Percentiles rank a stretch among this genome's conserved stretches.
phyloP scores from a whole-genome alignment of 2,888 invertebrate species.

The Halictus ligatus region DNA sequence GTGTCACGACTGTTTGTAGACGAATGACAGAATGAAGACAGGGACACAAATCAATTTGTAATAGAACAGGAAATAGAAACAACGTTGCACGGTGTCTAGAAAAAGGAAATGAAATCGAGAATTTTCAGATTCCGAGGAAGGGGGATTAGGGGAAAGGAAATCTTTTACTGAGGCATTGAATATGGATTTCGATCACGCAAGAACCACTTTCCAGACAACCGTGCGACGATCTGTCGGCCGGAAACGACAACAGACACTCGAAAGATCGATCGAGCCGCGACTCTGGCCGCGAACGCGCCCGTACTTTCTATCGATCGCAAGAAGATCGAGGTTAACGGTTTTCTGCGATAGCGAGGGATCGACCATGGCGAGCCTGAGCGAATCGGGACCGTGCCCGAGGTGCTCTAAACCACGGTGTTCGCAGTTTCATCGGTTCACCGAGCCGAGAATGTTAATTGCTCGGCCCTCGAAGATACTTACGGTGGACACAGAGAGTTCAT shows the following conservation, averaged over 20 bases:
- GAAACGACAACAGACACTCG: neutral
- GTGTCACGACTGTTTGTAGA: too few species aligned
- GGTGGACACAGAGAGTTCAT: neutral
- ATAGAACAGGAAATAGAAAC: neutral
- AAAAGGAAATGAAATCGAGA: neutral
- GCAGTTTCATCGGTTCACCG: conserved; percentile 28
- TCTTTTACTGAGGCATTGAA: neutral
- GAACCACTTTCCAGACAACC: neutral
- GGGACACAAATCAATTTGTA: neutral
- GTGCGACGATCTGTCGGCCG: conserved; percentile 1
- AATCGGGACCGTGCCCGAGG: conserved; percentile 13
- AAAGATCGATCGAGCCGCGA: conserved; percentile 9
- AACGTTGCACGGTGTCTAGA: neutral
- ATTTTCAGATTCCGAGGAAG: neutral
- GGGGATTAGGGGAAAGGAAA: neutral
- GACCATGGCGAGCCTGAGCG: neutral
- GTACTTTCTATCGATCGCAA: conserved; percentile 49
- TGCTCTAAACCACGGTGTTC: neutral
- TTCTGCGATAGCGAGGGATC: conserved; percentile 1
- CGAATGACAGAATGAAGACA: neutral
- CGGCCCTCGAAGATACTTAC: neutral
- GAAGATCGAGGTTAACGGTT: conserved; percentile 56
- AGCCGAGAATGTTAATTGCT: conserved; percentile 19
- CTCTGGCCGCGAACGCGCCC: conserved; percentile 18
- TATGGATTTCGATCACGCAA: neutral